These are phyloP conservation scores for Luperina nickerlii DNA, from an alignment of 2,888 invertebrate genomes.

Conservation along the genomic window DNA sequence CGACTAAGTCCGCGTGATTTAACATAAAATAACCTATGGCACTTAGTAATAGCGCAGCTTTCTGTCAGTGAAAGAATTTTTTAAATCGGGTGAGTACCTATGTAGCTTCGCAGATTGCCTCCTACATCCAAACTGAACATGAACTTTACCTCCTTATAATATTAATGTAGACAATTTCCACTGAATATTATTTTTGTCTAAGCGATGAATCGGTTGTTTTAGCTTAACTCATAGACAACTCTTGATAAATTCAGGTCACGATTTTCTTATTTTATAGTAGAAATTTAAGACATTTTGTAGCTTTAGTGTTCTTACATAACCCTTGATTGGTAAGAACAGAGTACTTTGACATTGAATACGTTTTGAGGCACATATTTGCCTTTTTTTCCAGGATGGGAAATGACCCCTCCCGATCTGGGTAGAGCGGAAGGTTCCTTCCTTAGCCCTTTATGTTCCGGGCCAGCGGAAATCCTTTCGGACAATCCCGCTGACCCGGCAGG, in stretches of 20 bases:
- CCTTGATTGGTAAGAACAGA: slow-evolving; percentile 42
- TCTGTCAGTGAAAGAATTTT: neutral
- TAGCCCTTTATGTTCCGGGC: no score
- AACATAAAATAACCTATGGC: neutral
- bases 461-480: no score
- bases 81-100: neutral
- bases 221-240: neutral
- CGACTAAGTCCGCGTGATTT: neutral
- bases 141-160: neutral
- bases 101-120: neutral
- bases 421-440: no score
- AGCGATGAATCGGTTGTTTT: neutral
- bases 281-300: slow-evolving; percentile 47
- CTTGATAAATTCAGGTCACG: slow-evolving; percentile 58
- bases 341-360: slow-evolving; percentile 38
- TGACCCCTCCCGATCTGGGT: no score
- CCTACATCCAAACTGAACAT: neutral
- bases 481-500: no score
- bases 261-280: slow-evolving; percentile 42
- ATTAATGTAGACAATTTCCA: neutral
- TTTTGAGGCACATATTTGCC: slow-evolving; percentile 5
- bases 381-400: no score
- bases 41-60: neutral
- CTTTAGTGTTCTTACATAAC: slow-evolving; percentile 43
- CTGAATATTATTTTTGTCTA: neutral